Evolutionary conservation across 2,797 vertebrate species (phyloP).

Genomic region (Crenuchus spilurus): DNA sequence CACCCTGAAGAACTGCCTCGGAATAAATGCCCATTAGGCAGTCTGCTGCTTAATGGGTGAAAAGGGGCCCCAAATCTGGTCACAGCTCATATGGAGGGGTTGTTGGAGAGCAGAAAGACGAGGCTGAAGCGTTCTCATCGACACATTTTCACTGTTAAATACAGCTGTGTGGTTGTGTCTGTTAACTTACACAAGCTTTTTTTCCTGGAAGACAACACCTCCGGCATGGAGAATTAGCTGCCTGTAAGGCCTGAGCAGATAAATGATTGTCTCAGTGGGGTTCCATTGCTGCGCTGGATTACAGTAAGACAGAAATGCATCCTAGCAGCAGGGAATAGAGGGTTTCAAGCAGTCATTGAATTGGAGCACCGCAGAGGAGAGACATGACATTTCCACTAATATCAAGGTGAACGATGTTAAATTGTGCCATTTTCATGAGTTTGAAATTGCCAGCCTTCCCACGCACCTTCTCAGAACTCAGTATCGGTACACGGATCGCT

Average conservation of each 20-base stretch:
- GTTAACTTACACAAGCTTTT: too few species aligned
- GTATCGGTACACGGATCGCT: not conserved
- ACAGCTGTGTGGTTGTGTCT: not conserved
- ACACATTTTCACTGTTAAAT: not conserved
- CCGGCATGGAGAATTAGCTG: not conserved
- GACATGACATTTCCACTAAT: conserved; percentile 56
- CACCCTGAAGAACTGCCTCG: conserved; percentile 52
- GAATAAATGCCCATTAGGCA: conserved; percentile 68
- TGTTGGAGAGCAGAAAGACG: conserved; percentile 54
- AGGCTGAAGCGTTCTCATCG: not conserved
- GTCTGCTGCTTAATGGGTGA: conserved; percentile 67
- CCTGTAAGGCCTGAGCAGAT: conserved; percentile 56
- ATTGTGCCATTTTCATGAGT: not conserved
- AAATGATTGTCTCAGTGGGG: conserved; percentile 73
- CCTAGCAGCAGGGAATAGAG: conserved; percentile 62
- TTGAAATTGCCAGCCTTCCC: conserved; percentile 2
- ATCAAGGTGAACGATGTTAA: conserved; percentile 1
- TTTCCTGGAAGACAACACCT: not conserved
- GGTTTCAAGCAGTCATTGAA: conserved; percentile 70
- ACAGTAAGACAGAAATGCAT: conserved; percentile 66
- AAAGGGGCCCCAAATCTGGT: conserved; percentile 66
- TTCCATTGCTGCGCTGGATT: conserved; percentile 67
- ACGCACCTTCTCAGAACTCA: conserved; percentile 9
- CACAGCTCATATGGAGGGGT: conserved; percentile 56
- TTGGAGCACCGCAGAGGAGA: conserved; percentile 57